These are phyloP conservation scores for Strigamia crassipes DNA, from an alignment of 2,888 invertebrate species.

Conservation along the genomic window DNA sequence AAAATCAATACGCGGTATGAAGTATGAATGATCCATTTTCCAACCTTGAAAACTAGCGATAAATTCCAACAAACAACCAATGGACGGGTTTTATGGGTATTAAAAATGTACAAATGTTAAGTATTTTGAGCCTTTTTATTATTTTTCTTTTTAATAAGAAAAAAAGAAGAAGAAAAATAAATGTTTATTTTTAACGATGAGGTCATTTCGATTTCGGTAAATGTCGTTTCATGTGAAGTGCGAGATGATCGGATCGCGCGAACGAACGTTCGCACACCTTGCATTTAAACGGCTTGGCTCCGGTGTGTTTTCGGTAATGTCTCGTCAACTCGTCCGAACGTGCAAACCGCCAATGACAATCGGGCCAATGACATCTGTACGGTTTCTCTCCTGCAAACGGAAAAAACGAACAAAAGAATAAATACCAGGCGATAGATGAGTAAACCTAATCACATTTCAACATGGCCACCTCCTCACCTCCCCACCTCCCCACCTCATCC, in stretches of 20 bases:
- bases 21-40: neutral
- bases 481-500: neutral
- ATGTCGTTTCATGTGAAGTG: slow-evolving; percentile 67
- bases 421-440: neutral
- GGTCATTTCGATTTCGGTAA: slow-evolving; percentile 73
- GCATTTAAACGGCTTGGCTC: slow-evolving; percentile 66
- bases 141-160: no score
- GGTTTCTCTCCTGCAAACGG: slow-evolving; percentile 64
- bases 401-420: slow-evolving; percentile 15
- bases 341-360: slow-evolving; percentile 66
- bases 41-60: neutral
- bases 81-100: neutral
- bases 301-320: slow-evolving; percentile 66
- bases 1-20: no score
- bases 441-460: slow-evolving; percentile 7
- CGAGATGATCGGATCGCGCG: slow-evolving; percentile 66
- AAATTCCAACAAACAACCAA: neutral
- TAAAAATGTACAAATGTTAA: neutral
- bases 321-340: slow-evolving; percentile 66
- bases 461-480: no score
- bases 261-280: slow-evolving; percentile 65
- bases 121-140: slow-evolving; percentile 25
- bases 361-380: slow-evolving; percentile 65
- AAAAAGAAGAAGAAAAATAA: neutral
- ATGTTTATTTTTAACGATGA: neutral